A percentile compares a stretch with the other conserved stretches of the same genome.
Evolutionary conservation across 35 echinoderm and acorn worm species (phyloP).

Genomic region (Ophioderma brevispina): DNA sequence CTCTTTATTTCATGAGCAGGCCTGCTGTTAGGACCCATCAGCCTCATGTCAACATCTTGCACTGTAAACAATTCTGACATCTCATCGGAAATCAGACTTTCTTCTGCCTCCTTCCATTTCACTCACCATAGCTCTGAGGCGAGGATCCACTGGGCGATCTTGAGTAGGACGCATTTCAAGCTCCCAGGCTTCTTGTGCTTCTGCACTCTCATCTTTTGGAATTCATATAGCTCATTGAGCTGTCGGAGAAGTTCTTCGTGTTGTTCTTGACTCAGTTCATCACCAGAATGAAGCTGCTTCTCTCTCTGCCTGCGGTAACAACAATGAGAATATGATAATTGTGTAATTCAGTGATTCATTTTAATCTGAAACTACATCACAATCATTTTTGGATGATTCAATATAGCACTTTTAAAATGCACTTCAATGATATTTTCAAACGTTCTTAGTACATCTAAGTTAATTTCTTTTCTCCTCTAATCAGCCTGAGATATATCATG

Average conservation of each 20-base stretch:
- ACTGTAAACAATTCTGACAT: slow-evolving; percentile 4
- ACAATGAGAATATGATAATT: too few relatives aligned
- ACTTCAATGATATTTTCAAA: too few relatives aligned
- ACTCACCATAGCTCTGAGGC: slow-evolving; percentile 21
- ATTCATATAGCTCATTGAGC: slow-evolving; percentile 76
- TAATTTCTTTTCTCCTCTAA: too few relatives aligned
- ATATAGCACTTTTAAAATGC: too few relatives aligned
- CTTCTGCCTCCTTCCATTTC: slow-evolving; percentile 35
- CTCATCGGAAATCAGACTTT: slow-evolving; percentile 7
- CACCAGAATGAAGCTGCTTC: slow-evolving; percentile 81
- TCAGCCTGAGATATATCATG: too few relatives aligned
- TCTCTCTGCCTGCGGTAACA: slow-evolving; percentile 60
- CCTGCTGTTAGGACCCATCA: slow-evolving; percentile 44
- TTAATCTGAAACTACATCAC: too few relatives aligned
- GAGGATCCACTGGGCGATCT: neutral
- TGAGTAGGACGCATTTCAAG: neutral
- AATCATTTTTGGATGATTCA: too few relatives aligned
- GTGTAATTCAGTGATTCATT: too few relatives aligned
- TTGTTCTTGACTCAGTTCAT: slow-evolving; percentile 73
- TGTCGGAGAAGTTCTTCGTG: slow-evolving; percentile 81
- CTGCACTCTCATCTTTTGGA: slow-evolving; percentile 66
- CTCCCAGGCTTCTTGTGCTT: slow-evolving; percentile 14
- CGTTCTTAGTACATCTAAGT: too few relatives aligned
- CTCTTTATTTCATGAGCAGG: slow-evolving; percentile 5
- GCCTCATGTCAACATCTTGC: slow-evolving; percentile 59